These are phyloP conservation scores for Bombus impatiens DNA, from an alignment of 1,140 invertebrate species.

Conservation along the genomic window DNA sequence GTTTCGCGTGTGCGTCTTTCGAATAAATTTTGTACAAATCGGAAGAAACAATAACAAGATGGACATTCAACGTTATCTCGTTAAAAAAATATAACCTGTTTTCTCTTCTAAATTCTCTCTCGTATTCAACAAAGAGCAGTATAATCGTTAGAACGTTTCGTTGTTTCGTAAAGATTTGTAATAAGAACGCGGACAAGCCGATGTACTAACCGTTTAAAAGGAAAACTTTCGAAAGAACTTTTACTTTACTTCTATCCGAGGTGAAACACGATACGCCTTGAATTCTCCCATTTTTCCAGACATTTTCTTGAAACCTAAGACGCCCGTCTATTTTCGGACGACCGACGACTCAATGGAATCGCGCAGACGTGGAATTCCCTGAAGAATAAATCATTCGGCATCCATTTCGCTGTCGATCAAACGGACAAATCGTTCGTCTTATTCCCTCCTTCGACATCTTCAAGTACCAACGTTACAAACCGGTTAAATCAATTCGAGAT, in stretches of 20 bases:
- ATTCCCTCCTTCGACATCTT: not conserved
- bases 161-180: too few relatives aligned
- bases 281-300: not conserved
- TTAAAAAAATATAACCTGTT: too few relatives aligned
- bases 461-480: conserved; percentile 1
- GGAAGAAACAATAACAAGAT: not conserved
- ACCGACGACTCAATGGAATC: not conserved
- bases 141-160: too few relatives aligned
- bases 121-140: too few relatives aligned
- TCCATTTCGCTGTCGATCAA: conserved; percentile 21
- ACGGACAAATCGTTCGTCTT: conserved; percentile 15
- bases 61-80: too few relatives aligned
- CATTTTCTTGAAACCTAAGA: not conserved
- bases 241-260: too few relatives aligned
- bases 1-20: not conserved
- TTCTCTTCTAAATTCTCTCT: too few relatives aligned
- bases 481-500: conserved; percentile 18
- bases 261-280: too few relatives aligned
- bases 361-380: not conserved
- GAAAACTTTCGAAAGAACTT: too few relatives aligned
- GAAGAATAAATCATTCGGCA: conserved; percentile 1
- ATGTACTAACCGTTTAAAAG: too few relatives aligned
- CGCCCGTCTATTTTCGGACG: not conserved
- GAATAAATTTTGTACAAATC: not conserved
- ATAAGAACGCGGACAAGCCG: too few relatives aligned